Percentiles rank a stretch among this genome's conserved stretches.
These are phyloP conservation scores for Zootoca vivipara DNA, from an alignment of 2,113 vertebrate genomes.

Conservation along the genomic window DNA sequence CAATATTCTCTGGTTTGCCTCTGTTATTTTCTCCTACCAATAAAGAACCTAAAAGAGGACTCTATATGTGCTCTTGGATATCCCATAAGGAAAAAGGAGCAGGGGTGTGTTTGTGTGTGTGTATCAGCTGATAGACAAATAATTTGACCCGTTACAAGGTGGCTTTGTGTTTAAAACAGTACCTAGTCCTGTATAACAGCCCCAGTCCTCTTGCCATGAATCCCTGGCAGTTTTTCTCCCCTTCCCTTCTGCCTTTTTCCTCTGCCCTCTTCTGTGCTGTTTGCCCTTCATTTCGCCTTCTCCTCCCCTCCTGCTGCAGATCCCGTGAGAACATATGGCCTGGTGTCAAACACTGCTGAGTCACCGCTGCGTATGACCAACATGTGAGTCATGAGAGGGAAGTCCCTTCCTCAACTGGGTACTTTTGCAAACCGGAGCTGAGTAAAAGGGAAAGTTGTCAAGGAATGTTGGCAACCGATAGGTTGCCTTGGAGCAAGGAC, in stretches of 20 bases:
- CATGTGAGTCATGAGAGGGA: constrained; percentile 63
- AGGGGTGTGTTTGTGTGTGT: no score
- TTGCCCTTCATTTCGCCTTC: constrained; percentile 4
- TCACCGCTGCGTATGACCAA: constrained; percentile 56
- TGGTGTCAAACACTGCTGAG: constrained; percentile 43
- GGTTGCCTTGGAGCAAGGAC: constrained; percentile 37
- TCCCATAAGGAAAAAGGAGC: no score
- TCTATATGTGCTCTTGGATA: no score
- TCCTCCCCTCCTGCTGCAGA: not conserved
- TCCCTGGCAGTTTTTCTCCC: not conserved
- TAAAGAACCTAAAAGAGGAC: no score
- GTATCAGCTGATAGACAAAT: no score
- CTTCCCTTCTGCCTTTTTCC: not conserved
- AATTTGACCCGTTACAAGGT: not conserved
- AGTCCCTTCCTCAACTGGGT: constrained; percentile 16
- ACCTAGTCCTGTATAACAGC: not conserved
- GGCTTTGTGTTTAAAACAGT: not conserved
- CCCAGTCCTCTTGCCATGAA: not conserved
- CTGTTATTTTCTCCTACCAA: no score
- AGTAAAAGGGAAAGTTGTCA: constrained; percentile 60
- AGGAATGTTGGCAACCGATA: constrained; percentile 44
- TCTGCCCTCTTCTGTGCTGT: not conserved
- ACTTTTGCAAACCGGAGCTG: constrained; percentile 62
- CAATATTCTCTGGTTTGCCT: no score
- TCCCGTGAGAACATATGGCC: constrained; percentile 20